Base-by-base conservation (phyloP, 2,888 invertebrate genomes). In the Leuctra nigra region DNA sequence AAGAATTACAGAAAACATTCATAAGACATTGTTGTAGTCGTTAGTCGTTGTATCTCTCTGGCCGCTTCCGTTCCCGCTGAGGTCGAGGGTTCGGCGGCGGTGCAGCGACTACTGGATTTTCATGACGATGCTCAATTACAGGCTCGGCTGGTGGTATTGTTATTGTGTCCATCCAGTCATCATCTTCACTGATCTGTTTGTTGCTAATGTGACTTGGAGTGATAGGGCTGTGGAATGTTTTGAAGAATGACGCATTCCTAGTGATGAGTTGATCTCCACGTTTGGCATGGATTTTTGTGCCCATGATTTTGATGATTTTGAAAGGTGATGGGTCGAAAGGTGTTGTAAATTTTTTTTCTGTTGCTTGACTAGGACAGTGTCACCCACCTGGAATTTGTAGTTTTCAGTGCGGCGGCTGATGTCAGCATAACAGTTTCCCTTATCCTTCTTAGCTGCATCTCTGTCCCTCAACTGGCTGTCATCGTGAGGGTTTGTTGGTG, bases 191-290 rank as follows among this genome's bases (percentile, higher is more conserved):
- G n/a, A n/a, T n/a, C n/a, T n/a, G n/a, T n/a, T n/a, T n/a, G n/a
- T n/a, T n/a, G n/a, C n/a, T n/a, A n/a, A n/a, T n/a, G n/a, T n/a
- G n/a, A n/a, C n/a, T n/a, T n/a, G n/a, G n/a, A n/a, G n/a, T n/a
- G n/a, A n/a, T n/a, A n/a, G n/a, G n/a, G 41, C 41, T 18, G 11
- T 20, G 2, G 20, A 16, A 41, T 11, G 18, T 4, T 18, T 48
- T 48, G 33, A 48, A 48, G 29, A 48, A 48, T 2, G 48, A 48
- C 9, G 48, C 48, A 25, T 48, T 48, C 2, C 48, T n/a, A 4
- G n/a, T 2, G 29, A 16, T 25, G 4, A n/a, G 48, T n/a, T 18
- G 9, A 16, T 25, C 9, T 6, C 16, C 33, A 2, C 18, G 7
- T 9, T 14, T 14, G 29, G 48, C 48, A 11, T n/a, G 25, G n/a